These are phyloP conservation scores for Drosophila willistoni DNA, from an alignment of 1,140 invertebrate species.

Conservation along the genomic window DNA sequence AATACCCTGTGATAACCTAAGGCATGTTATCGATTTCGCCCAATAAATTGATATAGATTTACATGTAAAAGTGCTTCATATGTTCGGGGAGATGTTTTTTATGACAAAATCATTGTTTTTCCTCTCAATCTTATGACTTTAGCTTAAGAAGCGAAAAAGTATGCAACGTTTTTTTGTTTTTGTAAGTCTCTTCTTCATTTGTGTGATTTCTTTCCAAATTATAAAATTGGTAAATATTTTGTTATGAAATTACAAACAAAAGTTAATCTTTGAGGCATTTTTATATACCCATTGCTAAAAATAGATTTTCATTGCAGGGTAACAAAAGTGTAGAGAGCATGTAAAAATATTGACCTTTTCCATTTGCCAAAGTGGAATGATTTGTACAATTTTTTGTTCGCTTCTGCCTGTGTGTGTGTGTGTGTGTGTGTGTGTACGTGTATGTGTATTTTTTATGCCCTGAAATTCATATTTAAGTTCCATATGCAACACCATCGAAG, in stretches of 20 bases:
- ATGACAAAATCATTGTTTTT: too few relatives aligned
- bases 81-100: too few relatives aligned
- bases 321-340: conserved; percentile 10
- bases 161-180: too few relatives aligned
- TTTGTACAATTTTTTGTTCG: background rate
- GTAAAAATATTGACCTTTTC: conserved; percentile 14
- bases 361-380: conserved; percentile 10
- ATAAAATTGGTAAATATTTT: too few relatives aligned
- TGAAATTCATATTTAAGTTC: conserved; percentile 3
- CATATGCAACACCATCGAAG: background rate
- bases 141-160: too few relatives aligned
- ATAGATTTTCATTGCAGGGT: background rate
- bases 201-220: too few relatives aligned
- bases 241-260: too few relatives aligned
- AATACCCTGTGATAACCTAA: background rate
- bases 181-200: too few relatives aligned
- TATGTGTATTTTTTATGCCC: background rate
- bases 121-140: too few relatives aligned
- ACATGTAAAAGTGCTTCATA: too few relatives aligned
- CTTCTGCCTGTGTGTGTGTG: background rate
- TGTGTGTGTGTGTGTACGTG: background rate
- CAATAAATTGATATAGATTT: too few relatives aligned
- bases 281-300: background rate
- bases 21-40: too few relatives aligned
- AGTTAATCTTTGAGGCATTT: background rate